A percentile compares a stretch with the other conserved stretches of the same genome.
phyloP scores from a whole-genome alignment of 2,888 invertebrate species.

The Meteorus cinctellus region DNA sequence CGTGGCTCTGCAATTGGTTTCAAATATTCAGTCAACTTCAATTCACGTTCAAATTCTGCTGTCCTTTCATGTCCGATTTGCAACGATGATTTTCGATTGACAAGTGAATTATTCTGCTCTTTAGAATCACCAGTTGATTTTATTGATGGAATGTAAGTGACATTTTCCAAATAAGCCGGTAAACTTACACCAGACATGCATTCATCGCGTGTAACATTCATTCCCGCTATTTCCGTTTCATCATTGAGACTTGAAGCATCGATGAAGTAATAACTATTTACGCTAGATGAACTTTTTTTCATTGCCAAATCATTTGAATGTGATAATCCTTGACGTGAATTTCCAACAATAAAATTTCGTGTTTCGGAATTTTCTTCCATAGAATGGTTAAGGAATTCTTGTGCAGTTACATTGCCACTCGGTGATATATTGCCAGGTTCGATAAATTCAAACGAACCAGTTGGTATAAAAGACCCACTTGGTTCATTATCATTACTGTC shows the following conservation, averaged over 20 bases:
- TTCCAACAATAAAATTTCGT: conserved; percentile 50
- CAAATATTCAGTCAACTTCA: conserved; percentile 65
- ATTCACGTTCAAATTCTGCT: conserved; percentile 66
- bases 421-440: conserved; percentile 52
- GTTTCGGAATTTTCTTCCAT: conserved; percentile 47
- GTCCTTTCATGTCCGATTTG: conserved; percentile 61
- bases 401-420: conserved; percentile 42
- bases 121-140: conserved; percentile 44
- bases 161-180: conserved; percentile 22
- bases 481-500: conserved; percentile 57
- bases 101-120: conserved; percentile 55
- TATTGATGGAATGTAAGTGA: conserved; percentile 46
- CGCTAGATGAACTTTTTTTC: conserved; percentile 63
- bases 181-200: conserved; percentile 25
- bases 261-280: conserved; percentile 81
- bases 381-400: conserved; percentile 43
- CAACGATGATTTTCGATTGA: conserved; percentile 53
- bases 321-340: conserved; percentile 48
- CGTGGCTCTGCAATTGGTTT: conserved; percentile 61
- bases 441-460: conserved; percentile 64
- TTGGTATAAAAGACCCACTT: conserved; percentile 57
- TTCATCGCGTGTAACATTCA: conserved; percentile 44
- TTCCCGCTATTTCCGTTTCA: conserved; percentile 73
- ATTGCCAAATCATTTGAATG: conserved; percentile 49
- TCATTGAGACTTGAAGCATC: conserved; percentile 85